phyloP scores from a whole-genome alignment of 35 echinoderm and acorn worm genomes.

The Lytechinus variegatus region DNA sequence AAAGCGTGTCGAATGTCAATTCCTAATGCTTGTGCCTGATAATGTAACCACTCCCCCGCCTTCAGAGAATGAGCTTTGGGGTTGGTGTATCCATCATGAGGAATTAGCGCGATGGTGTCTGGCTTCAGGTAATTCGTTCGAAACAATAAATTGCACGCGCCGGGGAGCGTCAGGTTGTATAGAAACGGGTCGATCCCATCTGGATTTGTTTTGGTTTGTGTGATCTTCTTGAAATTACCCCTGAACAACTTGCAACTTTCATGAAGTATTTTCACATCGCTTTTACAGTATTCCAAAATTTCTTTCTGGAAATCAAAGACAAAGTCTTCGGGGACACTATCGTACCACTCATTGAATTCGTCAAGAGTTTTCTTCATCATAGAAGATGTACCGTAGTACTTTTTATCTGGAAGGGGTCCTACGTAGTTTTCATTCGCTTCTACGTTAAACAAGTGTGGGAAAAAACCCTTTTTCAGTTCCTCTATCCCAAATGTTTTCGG shows the following conservation, averaged over 20 bases:
- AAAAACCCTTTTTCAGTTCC: not conserved
- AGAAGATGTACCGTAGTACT: not conserved
- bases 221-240: too few species aligned
- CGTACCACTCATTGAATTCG: too few species aligned
- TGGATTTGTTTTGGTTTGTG: too few species aligned
- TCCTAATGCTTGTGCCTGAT: not conserved
- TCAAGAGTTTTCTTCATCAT: too few species aligned
- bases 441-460: not conserved
- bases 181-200: too few species aligned
- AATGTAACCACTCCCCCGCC: not conserved
- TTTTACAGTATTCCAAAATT: too few species aligned
- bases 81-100: not conserved
- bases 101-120: conserved; percentile 36
- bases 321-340: too few species aligned
- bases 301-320: too few species aligned
- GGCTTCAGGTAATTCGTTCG: conserved; percentile 30
- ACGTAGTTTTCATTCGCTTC: not conserved
- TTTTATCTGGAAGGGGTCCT: not conserved
- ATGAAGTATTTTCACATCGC: too few species aligned
- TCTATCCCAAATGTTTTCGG: not conserved
- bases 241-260: too few species aligned
- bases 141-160: too few species aligned
- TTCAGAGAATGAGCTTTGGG: not conserved
- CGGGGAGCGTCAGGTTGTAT: too few species aligned
- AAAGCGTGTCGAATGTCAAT: not conserved